Conservation (phyloP, 1,140 invertebrate species). For the Monochamus saltuarius region DNA sequence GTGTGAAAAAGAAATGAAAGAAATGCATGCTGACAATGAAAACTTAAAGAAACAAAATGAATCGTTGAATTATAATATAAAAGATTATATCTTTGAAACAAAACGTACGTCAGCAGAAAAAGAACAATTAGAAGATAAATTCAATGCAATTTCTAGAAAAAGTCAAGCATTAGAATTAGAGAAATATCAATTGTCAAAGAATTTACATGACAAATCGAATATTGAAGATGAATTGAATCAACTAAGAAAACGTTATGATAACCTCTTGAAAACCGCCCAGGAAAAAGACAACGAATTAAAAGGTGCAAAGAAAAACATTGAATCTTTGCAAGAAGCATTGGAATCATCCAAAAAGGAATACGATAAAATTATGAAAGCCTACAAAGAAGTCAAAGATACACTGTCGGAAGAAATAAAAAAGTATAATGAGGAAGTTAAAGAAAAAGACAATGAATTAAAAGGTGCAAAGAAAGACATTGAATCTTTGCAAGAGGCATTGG, state of each 20-base stretch:
- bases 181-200: constrained; percentile 1
- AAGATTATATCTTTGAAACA: background rate
- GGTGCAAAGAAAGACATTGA: constrained; percentile 1
- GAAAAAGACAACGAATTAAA: constrained; percentile 7
- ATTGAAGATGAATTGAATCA: background rate
- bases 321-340: background rate
- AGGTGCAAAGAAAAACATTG: background rate
- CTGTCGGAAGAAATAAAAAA: background rate
- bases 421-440: background rate
- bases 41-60: background rate
- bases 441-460: constrained; percentile 2
- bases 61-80: background rate
- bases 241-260: background rate
- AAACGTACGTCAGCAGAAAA: background rate
- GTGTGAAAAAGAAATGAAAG: constrained; percentile 13
- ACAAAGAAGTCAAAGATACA: background rate
- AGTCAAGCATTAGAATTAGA: constrained; percentile 1
- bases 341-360: background rate
- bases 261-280: background rate
- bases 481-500: background rate
- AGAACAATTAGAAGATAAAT: background rate
- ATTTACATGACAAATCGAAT: background rate
- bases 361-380: background rate
- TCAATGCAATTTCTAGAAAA: background rate
- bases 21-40: constrained; percentile 1